A percentile compares a stretch with the other conserved stretches of the same genome.
Conservation (phyloP, 2,797 vertebrate species). For the Podarcis siculus region DNA sequence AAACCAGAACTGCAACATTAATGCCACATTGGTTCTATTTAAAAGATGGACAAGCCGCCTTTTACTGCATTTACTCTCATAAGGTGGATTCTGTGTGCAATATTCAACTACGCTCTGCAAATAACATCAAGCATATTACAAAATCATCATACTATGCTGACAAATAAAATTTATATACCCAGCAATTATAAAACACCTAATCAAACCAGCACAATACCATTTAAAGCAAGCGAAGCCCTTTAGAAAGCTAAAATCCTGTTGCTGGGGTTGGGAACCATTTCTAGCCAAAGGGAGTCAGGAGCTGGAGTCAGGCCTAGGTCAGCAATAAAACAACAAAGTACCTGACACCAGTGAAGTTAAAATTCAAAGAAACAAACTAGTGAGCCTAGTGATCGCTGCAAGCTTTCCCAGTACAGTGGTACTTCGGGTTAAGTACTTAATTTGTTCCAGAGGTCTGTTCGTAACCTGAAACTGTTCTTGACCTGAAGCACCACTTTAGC, state of each 20-base stretch:
- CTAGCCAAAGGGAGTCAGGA: too few species aligned
- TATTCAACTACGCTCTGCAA: background rate
- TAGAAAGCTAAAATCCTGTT: background rate
- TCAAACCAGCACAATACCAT: background rate
- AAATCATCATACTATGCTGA: background rate
- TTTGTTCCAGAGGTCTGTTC: too few species aligned
- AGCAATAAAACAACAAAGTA: too few species aligned
- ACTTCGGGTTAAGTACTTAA: too few species aligned
- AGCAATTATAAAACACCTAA: background rate
- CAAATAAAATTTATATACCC: background rate
- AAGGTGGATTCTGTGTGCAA: background rate
- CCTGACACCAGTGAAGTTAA: too few species aligned
- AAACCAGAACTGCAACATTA: background rate
- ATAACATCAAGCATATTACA: background rate
- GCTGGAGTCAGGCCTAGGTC: too few species aligned
- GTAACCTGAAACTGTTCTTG: too few species aligned
- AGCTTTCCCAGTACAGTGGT: too few species aligned
- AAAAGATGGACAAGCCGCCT: background rate
- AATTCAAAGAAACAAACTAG: too few species aligned
- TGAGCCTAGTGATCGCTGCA: too few species aligned
- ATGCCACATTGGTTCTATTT: background rate
- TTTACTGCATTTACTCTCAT: background rate
- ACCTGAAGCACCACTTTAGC: too few species aligned
- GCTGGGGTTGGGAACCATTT: too few species aligned
- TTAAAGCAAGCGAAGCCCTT: background rate